Conservation (phyloP, 2,113 vertebrate genomes). For the Trogon surrucura region DNA sequence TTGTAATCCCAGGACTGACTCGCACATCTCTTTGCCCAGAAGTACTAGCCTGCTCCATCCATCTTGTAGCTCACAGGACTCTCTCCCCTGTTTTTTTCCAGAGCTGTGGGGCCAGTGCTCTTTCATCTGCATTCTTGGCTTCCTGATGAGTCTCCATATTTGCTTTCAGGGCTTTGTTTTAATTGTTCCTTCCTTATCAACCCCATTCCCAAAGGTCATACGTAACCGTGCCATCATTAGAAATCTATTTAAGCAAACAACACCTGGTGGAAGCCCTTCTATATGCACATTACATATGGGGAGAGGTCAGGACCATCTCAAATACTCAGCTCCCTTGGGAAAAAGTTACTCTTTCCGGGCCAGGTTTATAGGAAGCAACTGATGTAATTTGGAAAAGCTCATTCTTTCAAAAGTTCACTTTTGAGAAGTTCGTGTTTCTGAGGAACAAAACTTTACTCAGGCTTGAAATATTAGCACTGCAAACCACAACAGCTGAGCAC, state of each 20-base stretch:
- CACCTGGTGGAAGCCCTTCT: conserved; percentile 37
- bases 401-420: neutral
- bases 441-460: neutral
- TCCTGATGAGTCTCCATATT: neutral
- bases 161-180: conserved; percentile 37
- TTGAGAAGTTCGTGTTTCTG: neutral
- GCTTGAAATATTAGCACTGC: neutral
- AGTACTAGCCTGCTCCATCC: neutral
- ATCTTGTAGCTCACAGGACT: neutral
- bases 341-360: neutral
- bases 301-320: conserved; percentile 23
- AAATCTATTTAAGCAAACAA: conserved; percentile 47
- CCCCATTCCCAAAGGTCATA: neutral
- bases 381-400: neutral
- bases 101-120: neutral
- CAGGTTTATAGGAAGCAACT: neutral
- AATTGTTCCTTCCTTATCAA: conserved; percentile 40
- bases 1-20: neutral
- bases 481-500: neutral
- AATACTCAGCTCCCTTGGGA: neutral
- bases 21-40: neutral
- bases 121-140: conserved; percentile 17
- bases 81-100: neutral
- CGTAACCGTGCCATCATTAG: neutral
- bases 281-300: rapidly evolving